Base-by-base conservation (phyloP, 2,797 vertebrate species). In the Ptychobarbus kaznakovi region DNA sequence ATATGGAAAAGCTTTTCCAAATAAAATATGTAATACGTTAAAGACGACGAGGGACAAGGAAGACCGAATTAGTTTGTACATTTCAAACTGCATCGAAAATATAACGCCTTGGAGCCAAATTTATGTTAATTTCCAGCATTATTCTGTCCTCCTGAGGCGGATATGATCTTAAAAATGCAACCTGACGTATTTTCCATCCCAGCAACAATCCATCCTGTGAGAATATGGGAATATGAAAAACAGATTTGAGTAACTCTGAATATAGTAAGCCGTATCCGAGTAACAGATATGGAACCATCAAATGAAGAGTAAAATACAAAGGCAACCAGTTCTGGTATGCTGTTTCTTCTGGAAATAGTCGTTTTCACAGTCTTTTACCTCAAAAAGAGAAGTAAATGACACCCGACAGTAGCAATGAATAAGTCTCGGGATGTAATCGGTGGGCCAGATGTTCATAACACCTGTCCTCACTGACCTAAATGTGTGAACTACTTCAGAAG, bases 401-500 rank as follows among this genome's bases (percentile, higher is more conserved):
- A 83, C 7, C 56, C 0, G 42, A 75, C 70, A 38, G 81, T 58
- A 65, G 7, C 18, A 15, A 75, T 51, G 70, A 63, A 35, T 61
- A 35, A 32, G n/a, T 78, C 61, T 40, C n/a, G 0, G 53, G 42
- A 68, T 72, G 66, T 53, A 58, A 81, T 40, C 35, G 0, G 78
- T 25, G 80, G 32, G 32, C 32, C 49, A 81, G 80, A 40, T 83
- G 73, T 76, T 42, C 73, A 25, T 16, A 56, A 68, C 81, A 28
- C 51, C n/a, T 38, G 53, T 75, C 81, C 69, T 15, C 81, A 32
- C 40, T 44, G 74, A 77, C 82, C 49, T 42, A 78, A 16, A 69
- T 66, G 70, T 75, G 70, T 25, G 58, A 75, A 38, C 58, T 63
- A 83, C 46, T 56, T 58, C n/a, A 28, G 32, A 53, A 69, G 15